Evolutionary conservation across 2,888 invertebrate genomes (phyloP), one percentile per base, ranked within the genome.

Genomic region (Hypercompe scribonia): DNA sequence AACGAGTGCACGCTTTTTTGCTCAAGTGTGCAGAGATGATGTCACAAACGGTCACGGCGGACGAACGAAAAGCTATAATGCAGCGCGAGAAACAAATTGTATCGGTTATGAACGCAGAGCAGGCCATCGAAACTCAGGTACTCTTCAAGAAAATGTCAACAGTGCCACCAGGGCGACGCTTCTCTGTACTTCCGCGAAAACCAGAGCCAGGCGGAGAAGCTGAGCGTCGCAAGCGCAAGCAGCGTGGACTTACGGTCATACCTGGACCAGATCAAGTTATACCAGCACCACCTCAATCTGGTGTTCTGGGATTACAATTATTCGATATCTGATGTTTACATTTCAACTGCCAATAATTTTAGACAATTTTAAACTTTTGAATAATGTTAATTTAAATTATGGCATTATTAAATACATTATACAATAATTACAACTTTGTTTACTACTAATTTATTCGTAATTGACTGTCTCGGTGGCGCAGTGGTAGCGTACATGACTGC

Each of bases 91-190:
- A 84, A 54, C 91, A 93, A 84, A 92, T 93, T 70, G 76, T 92
- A 64, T 82, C 78, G 24, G 91, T 92, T n/a, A 91, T 93, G 92
- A 91, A 93, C 65, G 92, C 90, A 18, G 84, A 81, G 21, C 89
- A 91, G 80, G 89, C 88, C 21, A 88, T 93, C 63, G 94, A 94
- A 71, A 90, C 92, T 13, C 84, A 88, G 79, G 93, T 95, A 54
- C 76, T 94, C 76, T 95, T 94, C 81, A 95, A 95, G 83, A 90
- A 93, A 54, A 94, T 94, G 90, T 92, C 95, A 24, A 91, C 89
- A 0, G 92, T 95, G 61, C 95, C 94, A 0, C 68, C 83, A 0
- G 95, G 94, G 3, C 88, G 94, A 21, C 90, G 93, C 39, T 94
- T 93, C 86, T 90, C 92, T 28, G 95, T 93, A 73, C 81, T 94